phyloP scores from a whole-genome alignment of 1,140 invertebrate genomes.

The Brachionus calyciflorus region DNA sequence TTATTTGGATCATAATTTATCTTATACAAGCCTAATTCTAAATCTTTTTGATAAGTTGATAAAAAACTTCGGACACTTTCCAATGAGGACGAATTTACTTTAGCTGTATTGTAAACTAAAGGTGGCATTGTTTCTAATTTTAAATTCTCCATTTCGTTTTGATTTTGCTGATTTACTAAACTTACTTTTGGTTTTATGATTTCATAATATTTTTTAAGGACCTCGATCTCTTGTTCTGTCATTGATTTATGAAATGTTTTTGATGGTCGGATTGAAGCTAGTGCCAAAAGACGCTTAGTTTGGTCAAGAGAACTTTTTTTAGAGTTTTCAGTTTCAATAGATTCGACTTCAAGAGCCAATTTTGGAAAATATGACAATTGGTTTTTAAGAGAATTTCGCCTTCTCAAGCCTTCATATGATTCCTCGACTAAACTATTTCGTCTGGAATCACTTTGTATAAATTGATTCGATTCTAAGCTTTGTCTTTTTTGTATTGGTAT shows the following conservation, averaged over 20 bases:
- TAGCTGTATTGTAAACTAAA: conserved; percentile 29
- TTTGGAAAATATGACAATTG: conserved; percentile 35
- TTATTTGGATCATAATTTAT: conserved; percentile 11
- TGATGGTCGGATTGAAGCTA: conserved; percentile 37
- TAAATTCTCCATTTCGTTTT: neutral
- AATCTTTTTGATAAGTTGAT: neutral
- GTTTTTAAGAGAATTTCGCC: neutral
- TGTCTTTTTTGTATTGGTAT: neutral
- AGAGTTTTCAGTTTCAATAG: neutral
- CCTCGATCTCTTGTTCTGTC: conserved; percentile 38
- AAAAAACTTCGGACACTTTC: conserved; percentile 24
- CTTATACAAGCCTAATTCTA: conserved; percentile 16
- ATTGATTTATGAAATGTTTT: conserved; percentile 46
- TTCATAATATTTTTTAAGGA: conserved; percentile 43
- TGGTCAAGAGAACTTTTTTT: conserved; percentile 18
- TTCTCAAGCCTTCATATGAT: neutral
- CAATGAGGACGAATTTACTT: conserved; percentile 15
- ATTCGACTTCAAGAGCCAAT: conserved; percentile 9
- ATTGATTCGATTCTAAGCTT: neutral
- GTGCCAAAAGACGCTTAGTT: conserved; percentile 26
- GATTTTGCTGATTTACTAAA: neutral
- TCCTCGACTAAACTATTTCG: neutral
- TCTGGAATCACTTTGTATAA: neutral
- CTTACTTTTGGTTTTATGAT: conserved; percentile 17
- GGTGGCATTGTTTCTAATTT: conserved; percentile 29